Evolutionary conservation across 2,113 vertebrate genomes (phyloP).

Genomic region (Ceyx melanurus): DNA sequence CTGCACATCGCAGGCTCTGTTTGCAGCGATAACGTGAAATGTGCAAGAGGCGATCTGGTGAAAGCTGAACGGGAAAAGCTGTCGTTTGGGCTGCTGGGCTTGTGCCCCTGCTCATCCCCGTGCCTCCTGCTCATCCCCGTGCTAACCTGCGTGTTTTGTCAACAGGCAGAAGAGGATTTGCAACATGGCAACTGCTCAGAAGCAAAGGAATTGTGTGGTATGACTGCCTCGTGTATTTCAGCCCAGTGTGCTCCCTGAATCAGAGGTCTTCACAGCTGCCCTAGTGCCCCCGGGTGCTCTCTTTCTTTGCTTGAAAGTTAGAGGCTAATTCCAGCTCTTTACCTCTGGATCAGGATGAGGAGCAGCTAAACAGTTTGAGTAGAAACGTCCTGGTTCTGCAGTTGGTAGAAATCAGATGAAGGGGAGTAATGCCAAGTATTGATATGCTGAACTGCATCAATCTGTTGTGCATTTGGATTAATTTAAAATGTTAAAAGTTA

Average conservation of each 20-base stretch:
- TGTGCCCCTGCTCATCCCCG: rapidly evolving
- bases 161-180: not conserved
- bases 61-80: not conserved
- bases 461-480: rapidly evolving
- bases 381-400: rapidly evolving
- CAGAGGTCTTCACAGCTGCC: not conserved
- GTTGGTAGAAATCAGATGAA: not conserved
- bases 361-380: not conserved
- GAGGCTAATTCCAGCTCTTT: not conserved
- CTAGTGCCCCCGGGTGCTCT: not conserved
- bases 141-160: not conserved
- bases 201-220: conserved; percentile 70
- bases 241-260: rapidly evolving
- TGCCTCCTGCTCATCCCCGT: rapidly evolving
- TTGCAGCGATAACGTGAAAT: no score
- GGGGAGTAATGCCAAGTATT: rapidly evolving
- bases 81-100: rapidly evolving
- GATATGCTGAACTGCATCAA: not conserved
- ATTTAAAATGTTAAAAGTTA: rapidly evolving
- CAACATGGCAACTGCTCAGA: conserved; percentile 78
- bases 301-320: not conserved
- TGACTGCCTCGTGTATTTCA: not conserved
- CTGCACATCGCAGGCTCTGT: no score
- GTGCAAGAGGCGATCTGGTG: no score
- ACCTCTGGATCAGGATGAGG: not conserved